Evolutionary conservation across 2,797 vertebrate species (phyloP).

Genomic region (Galaxias olidus): DNA sequence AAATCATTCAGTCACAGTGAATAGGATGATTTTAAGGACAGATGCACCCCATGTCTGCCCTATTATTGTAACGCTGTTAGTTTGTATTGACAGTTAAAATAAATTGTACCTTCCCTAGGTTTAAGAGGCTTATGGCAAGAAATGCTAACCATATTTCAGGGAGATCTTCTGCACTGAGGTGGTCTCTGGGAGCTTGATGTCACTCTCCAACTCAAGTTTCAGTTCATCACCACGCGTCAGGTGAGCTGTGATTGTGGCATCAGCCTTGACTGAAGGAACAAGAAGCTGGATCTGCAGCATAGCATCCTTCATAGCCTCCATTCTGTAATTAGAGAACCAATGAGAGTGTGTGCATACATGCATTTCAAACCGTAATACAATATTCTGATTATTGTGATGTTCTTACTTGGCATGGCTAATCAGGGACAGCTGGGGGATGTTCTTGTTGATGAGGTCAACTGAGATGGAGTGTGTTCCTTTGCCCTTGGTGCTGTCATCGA

Average conservation of each 20-base stretch:
- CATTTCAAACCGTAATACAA: neutral
- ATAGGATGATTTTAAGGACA: too few species aligned
- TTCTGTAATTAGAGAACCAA: constrained; percentile 59
- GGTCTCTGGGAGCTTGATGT: constrained; percentile 71
- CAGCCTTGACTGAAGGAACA: constrained; percentile 75
- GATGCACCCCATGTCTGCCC: too few species aligned
- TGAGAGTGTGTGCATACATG: constrained; percentile 17
- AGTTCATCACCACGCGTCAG: constrained; percentile 68
- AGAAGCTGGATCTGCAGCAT: constrained; percentile 79
- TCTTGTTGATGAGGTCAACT: constrained; percentile 86
- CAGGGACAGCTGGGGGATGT: constrained; percentile 83
- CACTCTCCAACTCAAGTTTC: constrained; percentile 78
- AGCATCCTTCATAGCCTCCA: constrained; percentile 73
- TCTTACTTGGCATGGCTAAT: constrained; percentile 83
- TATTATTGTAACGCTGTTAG: too few species aligned
- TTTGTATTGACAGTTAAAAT: too few species aligned
- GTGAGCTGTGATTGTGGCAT: constrained; percentile 77
- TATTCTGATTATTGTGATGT: constrained; percentile 8
- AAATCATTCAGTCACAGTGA: too few species aligned
- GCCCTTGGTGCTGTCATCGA: constrained; percentile 68
- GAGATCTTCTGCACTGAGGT: constrained; percentile 75
- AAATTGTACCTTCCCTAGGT: too few species aligned
- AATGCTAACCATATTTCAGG: constrained; percentile 87
- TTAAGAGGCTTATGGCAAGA: too few species aligned
- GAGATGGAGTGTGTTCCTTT: constrained; percentile 77